Base-by-base conservation (phyloP, 2,888 invertebrate species). In the Nezara viridula region DNA sequence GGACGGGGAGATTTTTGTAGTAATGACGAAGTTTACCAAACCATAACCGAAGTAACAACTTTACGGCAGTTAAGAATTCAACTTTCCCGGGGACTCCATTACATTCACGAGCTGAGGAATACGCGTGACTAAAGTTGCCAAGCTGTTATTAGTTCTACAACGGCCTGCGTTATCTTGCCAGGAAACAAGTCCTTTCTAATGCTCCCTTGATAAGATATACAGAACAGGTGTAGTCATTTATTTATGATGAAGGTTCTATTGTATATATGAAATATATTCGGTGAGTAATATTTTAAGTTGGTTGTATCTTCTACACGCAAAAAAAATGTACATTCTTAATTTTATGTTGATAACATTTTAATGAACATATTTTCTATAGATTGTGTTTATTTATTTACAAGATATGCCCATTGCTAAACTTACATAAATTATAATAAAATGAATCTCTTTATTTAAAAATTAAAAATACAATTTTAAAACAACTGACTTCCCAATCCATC, bases 91-190 rank as follows among this genome's bases (percentile, higher is more conserved):
- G 7, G 66, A 37, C 66, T 73, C 66, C 66, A 73, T 73, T 73
- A 73, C 32, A 37, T 37, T 73, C 66, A 73, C 66, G 32, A 73
- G 66, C 37, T 37, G 66, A 2, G 16, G 66, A 73, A 73, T 73
- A 73, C 32, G 66, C 32, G 66, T 73, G 66, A 73, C 66, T 19
- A 73, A 73, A 73, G 32, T 73, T 73, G 0, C 19, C 32, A 21
- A 73, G 66, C 66, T 73, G 37, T 73, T 73, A 73, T 73, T 73
- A 73, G 66, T 37, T 73, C 37, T 73, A 73, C 32, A 37, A 73
- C 37, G 21, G 32, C n/a, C 66, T 73, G 66, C 37, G 66, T 37
- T 73, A 73, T 73, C 66, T 73, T 16, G 16, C 6, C 32, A 37
- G 66, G 66, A 37, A 37, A 19, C 19, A 6, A 19, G 60, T 27